Evolutionary conservation across 2,797 vertebrate species (phyloP).

Genomic region (Poeciliopsis paucimaculata): DNA sequence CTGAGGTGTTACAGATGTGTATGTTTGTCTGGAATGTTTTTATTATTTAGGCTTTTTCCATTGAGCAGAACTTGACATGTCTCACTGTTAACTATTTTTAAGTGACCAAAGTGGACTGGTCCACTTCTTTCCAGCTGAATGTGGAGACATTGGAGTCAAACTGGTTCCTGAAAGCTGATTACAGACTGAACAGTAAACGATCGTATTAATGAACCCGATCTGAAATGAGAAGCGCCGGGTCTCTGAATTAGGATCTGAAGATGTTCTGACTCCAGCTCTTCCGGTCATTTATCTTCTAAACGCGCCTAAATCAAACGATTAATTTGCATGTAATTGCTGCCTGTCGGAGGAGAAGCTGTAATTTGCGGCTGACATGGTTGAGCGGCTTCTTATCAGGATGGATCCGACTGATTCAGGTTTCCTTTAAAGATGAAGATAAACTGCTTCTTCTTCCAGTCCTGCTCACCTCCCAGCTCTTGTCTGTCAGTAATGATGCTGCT

Average conservation of each 20-base stretch:
- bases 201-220: not conserved
- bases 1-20: too few relatives aligned
- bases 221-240: not conserved
- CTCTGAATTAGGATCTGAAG: not conserved
- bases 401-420: too few relatives aligned
- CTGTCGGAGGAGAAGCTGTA: constrained; percentile 14
- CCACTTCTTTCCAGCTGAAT: not conserved
- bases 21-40: too few relatives aligned
- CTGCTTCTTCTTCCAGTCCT: not conserved
- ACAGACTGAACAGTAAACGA: not conserved
- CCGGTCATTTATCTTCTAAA: constrained; percentile 7
- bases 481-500: not conserved
- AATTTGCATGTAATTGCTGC: constrained; percentile 20
- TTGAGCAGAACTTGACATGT: too few relatives aligned
- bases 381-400: constrained; percentile 27
- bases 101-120: not conserved
- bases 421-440: not conserved
- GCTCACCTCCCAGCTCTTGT: not conserved
- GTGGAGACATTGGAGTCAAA: not conserved
- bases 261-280: constrained; percentile 2
- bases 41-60: too few relatives aligned
- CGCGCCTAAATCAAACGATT: constrained; percentile 24
- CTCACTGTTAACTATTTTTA: too few relatives aligned
- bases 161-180: not conserved
- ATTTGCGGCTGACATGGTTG: not conserved